Base-by-base conservation (phyloP, 2,113 vertebrate species). In the Meriones unguiculatus region DNA sequence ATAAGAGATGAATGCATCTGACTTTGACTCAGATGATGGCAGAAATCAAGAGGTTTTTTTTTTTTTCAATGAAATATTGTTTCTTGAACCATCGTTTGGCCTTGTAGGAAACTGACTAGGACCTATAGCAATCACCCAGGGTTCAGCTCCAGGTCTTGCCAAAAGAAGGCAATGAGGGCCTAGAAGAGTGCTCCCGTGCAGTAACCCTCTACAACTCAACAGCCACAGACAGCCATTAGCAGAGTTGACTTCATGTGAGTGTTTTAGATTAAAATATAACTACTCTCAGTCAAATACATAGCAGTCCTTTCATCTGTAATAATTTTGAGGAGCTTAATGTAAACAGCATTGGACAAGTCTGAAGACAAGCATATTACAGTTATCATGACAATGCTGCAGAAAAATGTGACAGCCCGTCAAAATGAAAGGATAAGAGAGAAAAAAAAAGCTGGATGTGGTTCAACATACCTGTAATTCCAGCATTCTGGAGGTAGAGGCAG, bases 1-100 rank as follows among this genome's bases (percentile, higher is more conserved):
- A 75, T 95, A 85, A 90, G 46, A 92, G 73, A 90, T 62, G 77
- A 95, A 81, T 90, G 12, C 20, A 67, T 95, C 94, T 95, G 90
- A 91, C 85, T 91, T 59, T 91, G 52, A 96, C 93, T 89, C 94
- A 85, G 35, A 95, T 59, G 38, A 76, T 38, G 84, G 32, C 15
- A 92, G 73, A 95, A 91, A 96, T 80, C 67, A 82, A 92, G 67
- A 59, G 22, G 52, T 76, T 89, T 84, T 46, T 92, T 76, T 46
- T 38, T 35, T 28, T 30, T 2, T 1, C 72, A 91, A 52, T 32
- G 15, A 69, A 95, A 54, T 87, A 87, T 24, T 85, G 35, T 65
- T 97, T 93, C 81, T 89, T 95, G 72, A 95, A 94, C 87, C 57
- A 75, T 81, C 85, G 57, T 80, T 97, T 96, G 94, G 77, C 89